Evolutionary conservation across 2,797 vertebrate species (phyloP).

Genomic region (Mionectes olivaceus): DNA sequence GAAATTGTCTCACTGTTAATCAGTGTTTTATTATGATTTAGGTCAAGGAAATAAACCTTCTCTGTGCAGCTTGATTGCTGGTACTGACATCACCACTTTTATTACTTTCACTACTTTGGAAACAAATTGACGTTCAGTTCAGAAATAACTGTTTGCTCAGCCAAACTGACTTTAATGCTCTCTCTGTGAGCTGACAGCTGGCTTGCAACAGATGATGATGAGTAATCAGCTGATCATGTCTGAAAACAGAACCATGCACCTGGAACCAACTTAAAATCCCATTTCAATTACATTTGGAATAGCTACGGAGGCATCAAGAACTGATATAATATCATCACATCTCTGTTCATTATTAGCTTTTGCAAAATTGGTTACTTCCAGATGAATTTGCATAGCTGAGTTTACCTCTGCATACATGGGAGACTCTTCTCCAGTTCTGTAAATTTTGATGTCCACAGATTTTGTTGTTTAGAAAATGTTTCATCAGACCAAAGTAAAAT

Average conservation of each 20-base stretch:
- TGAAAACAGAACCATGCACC: slow-evolving; percentile 57
- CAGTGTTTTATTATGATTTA: slow-evolving; percentile 35
- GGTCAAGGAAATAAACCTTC: slow-evolving; percentile 25
- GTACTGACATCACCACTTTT: slow-evolving; percentile 57
- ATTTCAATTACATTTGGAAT: slow-evolving; percentile 3
- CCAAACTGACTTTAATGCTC: slow-evolving; percentile 54
- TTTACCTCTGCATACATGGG: not conserved
- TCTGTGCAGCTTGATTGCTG: slow-evolving; percentile 23
- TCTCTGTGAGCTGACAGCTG: slow-evolving; percentile 58
- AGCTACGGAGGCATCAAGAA: not conserved
- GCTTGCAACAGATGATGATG: slow-evolving; percentile 58
- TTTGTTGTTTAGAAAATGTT: not conserved
- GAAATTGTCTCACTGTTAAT: slow-evolving; percentile 11
- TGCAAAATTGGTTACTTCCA: not conserved
- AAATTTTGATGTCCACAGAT: not conserved
- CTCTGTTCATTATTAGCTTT: not conserved
- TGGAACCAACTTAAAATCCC: not conserved
- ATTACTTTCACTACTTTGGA: slow-evolving; percentile 49
- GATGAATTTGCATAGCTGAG: not conserved
- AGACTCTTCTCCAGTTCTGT: not conserved
- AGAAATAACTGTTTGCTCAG: slow-evolving; percentile 69
- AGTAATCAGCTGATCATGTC: slow-evolving; percentile 56
- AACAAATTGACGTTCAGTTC: slow-evolving; percentile 57
- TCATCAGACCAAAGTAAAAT: not conserved
- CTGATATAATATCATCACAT: not conserved